phyloP scores from a whole-genome alignment of 2,113 vertebrate species.

The Embiotoca jacksoni region DNA sequence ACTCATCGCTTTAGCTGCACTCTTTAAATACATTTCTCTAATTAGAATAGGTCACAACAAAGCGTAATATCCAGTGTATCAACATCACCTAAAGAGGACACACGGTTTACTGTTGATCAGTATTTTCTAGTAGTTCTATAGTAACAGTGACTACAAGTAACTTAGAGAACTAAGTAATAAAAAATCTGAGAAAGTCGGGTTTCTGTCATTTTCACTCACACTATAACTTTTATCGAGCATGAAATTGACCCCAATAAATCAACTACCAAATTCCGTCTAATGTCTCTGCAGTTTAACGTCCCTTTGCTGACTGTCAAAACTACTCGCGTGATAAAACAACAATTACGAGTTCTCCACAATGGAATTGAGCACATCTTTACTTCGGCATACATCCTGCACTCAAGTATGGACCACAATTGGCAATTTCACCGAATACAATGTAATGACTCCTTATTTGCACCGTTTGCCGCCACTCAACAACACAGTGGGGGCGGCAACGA shows the following conservation, averaged over 20 bases:
- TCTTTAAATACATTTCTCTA: neutral
- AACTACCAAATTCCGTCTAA: neutral
- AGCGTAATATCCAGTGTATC: neutral
- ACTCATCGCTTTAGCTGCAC: neutral
- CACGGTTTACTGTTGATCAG: constrained; percentile 14
- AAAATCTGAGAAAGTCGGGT: neutral
- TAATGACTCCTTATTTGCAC: neutral
- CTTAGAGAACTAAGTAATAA: neutral
- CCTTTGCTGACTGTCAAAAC: neutral
- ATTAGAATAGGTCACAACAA: neutral
- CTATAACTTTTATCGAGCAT: neutral
- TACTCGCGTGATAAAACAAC: accelerated
- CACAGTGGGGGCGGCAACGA: neutral
- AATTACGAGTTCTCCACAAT: accelerated
- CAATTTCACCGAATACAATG: accelerated
- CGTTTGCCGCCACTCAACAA: constrained; percentile 2
- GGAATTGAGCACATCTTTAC: accelerated
- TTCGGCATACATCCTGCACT: neutral
- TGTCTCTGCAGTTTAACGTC: neutral
- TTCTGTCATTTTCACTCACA: neutral
- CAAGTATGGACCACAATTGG: accelerated
- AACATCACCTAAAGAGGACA: constrained; percentile 53
- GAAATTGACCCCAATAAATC: neutral
- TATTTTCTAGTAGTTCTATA: neutral
- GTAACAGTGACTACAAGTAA: neutral